A percentile compares a stretch with the other conserved stretches of the same genome.
Conservation (phyloP, 2,797 vertebrate species). For the Antennarius maculatus region DNA sequence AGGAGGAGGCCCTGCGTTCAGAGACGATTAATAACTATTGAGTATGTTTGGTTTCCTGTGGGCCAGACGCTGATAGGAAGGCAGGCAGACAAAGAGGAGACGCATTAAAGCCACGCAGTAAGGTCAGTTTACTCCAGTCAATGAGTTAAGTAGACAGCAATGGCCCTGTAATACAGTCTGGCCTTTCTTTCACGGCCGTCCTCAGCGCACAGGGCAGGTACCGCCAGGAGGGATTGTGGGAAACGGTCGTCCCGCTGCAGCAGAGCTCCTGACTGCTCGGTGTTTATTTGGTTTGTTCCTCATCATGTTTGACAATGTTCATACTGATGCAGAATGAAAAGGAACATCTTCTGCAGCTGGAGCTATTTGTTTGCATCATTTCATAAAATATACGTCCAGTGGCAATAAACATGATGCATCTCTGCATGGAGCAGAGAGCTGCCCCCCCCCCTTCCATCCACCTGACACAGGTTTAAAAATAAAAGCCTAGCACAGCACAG, state of each 20-base stretch:
- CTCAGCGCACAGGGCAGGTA: constrained; percentile 53
- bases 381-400: constrained; percentile 5
- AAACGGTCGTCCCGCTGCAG: constrained; percentile 18
- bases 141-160: constrained; percentile 82
- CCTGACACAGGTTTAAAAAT: background rate
- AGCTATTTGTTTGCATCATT: constrained; percentile 25
- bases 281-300: constrained; percentile 43
- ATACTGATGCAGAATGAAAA: constrained; percentile 23
- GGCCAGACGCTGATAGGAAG: constrained; percentile 81
- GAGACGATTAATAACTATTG: constrained; percentile 83
- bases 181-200: constrained; percentile 60
- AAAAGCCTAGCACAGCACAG: no score
- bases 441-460: no score
- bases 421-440: background rate
- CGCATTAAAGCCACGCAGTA: constrained; percentile 81
- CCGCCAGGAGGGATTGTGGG: constrained; percentile 32
- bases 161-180: constrained; percentile 77
- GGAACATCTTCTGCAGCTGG: constrained; percentile 19
- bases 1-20: constrained; percentile 70
- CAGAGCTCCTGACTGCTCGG: constrained; percentile 10
- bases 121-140: constrained; percentile 85
- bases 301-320: constrained; percentile 38
- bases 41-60: constrained; percentile 83
- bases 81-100: constrained; percentile 81
- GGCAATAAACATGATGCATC: constrained; percentile 4